Conservation (phyloP, 2,113 vertebrate species). For the Clarias macrocephalus region DNA sequence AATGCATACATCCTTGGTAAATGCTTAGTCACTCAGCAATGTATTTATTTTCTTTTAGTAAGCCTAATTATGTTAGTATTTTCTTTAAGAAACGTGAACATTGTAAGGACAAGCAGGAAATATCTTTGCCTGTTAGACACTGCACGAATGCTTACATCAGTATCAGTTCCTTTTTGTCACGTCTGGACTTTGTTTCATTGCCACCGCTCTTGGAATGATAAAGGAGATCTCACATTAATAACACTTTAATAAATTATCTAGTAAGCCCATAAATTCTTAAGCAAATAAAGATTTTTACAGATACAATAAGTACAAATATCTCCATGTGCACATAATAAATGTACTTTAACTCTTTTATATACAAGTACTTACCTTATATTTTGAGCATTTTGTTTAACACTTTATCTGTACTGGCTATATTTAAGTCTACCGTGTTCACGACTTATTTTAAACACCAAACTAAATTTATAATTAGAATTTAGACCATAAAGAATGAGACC, state of each 20-base stretch:
- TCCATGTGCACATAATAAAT: not conserved
- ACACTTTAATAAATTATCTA: not conserved
- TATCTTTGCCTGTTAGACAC: not conserved
- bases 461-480: conserved; percentile 41
- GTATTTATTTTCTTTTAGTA: not conserved
- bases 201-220: not conserved
- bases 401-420: not conserved
- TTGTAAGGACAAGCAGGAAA: not conserved
- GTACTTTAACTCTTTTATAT: not conserved
- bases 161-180: conserved; percentile 17
- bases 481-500: conserved; percentile 39
- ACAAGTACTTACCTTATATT: not conserved
- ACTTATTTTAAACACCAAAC: conserved; percentile 11
- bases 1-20: not conserved
- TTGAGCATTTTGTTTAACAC: not conserved
- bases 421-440: not conserved
- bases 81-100: not conserved
- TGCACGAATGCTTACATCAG: not conserved
- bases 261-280: not conserved
- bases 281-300: not conserved
- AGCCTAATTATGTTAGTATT: not conserved
- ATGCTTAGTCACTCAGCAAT: not conserved
- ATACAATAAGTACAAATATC: not conserved
- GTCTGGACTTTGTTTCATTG: not conserved
- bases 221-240: no score